A percentile compares a stretch with the other conserved stretches of the same genome.
phyloP scores from a whole-genome alignment of 2,888 invertebrate genomes.

The Cordylochernes scorpioides region DNA sequence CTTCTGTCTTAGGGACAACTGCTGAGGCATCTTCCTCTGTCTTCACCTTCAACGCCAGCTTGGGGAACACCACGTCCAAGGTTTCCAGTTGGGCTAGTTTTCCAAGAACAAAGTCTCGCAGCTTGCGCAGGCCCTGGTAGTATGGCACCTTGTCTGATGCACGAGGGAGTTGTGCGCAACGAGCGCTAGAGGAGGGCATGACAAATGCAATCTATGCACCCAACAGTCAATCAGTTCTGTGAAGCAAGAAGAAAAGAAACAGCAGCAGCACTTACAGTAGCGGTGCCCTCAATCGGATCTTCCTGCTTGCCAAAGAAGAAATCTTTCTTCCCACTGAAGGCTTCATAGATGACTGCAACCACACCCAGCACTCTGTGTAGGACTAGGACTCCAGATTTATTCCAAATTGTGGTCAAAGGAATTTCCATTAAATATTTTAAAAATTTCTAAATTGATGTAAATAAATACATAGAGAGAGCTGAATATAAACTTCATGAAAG shows the following conservation, averaged over 20 bases:
- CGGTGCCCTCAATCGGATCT: constrained; percentile 68
- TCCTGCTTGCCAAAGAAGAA: constrained; percentile 89
- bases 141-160: constrained; percentile 94
- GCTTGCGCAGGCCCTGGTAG: constrained; percentile 78
- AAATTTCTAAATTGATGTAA: too few species aligned
- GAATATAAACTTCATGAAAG: too few species aligned
- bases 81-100: constrained; percentile 10
- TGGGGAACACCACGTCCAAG: constrained; percentile 10
- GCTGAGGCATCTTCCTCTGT: constrained; percentile 7
- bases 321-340: constrained; percentile 87
- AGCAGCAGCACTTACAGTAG: constrained; percentile 40
- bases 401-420: too few species aligned
- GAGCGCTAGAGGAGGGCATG: constrained; percentile 90
- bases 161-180: constrained; percentile 86
- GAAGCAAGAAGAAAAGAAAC: not conserved
- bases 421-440: too few species aligned
- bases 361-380: too few species aligned
- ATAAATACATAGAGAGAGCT: too few species aligned
- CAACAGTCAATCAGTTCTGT: not conserved
- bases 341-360: constrained; percentile 52
- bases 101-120: constrained; percentile 49
- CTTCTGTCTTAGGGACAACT: not conserved
- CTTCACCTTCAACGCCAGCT: constrained; percentile 10
- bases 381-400: too few species aligned
- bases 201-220: constrained; percentile 45